phyloP scores from a whole-genome alignment of 2,888 invertebrate genomes.

The Drosophila pseudotakahashii region DNA sequence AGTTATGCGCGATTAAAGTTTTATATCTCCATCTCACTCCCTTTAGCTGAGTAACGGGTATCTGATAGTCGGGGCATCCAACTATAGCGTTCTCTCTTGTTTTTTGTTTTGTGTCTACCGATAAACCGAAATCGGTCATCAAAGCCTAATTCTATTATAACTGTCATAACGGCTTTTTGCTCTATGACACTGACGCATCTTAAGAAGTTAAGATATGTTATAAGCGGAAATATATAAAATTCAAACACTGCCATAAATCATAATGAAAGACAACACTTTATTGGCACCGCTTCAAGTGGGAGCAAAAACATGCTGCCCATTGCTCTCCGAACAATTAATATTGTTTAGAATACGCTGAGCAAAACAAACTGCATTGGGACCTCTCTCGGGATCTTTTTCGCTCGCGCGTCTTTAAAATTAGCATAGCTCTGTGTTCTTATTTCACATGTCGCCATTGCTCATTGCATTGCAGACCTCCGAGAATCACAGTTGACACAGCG shows the following conservation, averaged over 20 bases:
- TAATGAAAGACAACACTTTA: not conserved
- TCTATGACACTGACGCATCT: too few relatives aligned
- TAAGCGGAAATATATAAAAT: not conserved
- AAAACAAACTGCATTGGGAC: conserved; percentile 73
- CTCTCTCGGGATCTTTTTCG: conserved; percentile 32
- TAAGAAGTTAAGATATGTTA: not conserved
- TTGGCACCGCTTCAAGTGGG: conserved; percentile 19
- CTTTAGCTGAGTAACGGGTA: too few relatives aligned
- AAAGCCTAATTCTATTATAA: too few relatives aligned
- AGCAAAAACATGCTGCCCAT: not conserved
- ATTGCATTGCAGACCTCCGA: conserved; percentile 60
- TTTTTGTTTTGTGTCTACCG: too few relatives aligned
- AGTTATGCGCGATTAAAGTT: too few relatives aligned
- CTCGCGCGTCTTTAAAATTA: conserved; percentile 65
- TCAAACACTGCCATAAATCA: conserved; percentile 9
- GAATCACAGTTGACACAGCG: conserved; percentile 48
- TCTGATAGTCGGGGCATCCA: too few relatives aligned
- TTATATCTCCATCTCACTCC: too few relatives aligned
- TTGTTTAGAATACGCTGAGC: conserved; percentile 81
- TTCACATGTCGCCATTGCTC: conserved; percentile 28
- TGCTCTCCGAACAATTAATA: conserved; percentile 1
- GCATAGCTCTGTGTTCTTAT: conserved; percentile 50
- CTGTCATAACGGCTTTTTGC: too few relatives aligned
- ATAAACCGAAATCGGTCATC: too few relatives aligned
- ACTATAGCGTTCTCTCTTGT: too few relatives aligned